These are phyloP conservation scores for Protobothrops mucrosquamatus DNA, from an alignment of 2,113 vertebrate genomes.

Conservation along the genomic window DNA sequence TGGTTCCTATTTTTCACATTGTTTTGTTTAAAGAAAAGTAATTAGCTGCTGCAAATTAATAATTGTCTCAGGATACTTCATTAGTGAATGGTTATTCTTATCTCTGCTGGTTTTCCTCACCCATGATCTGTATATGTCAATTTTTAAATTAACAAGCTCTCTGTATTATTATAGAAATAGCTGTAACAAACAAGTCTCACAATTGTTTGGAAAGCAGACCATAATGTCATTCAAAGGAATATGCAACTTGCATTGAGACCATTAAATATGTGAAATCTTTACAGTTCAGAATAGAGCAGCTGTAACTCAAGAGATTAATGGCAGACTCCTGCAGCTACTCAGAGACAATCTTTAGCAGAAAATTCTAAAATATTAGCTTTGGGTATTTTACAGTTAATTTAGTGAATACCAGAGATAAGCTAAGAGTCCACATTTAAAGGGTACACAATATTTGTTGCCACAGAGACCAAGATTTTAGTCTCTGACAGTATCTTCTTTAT, in stretches of 20 bases:
- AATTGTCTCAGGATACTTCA: constrained; percentile 50
- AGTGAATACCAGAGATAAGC: constrained; percentile 50
- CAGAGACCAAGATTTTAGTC: constrained; percentile 43
- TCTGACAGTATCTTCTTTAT: constrained; percentile 55
- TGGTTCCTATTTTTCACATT: constrained; percentile 42
- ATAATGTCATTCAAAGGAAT: constrained; percentile 48
- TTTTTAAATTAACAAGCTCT: constrained; percentile 68
- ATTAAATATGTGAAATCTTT: constrained; percentile 48
- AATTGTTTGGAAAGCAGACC: constrained; percentile 39
- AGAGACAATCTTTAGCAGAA: constrained; percentile 37
- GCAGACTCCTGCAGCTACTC: constrained; percentile 35
- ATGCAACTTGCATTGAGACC: not conserved
- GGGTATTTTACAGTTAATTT: constrained; percentile 54
- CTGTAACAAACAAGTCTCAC: constrained; percentile 38
- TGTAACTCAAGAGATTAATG: constrained; percentile 54
- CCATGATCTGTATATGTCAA: constrained; percentile 57
- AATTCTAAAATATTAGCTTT: constrained; percentile 50
- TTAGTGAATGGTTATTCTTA: constrained; percentile 36
- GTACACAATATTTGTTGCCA: constrained; percentile 37
- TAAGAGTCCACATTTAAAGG: constrained; percentile 44
- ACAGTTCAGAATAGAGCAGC: constrained; percentile 27
- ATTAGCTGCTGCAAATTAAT: constrained; percentile 66
- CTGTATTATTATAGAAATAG: constrained; percentile 50
- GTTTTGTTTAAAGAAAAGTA: constrained; percentile 56
- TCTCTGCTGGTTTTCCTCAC: constrained; percentile 56